Percentiles rank a stretch among this genome's conserved stretches.
phyloP scores from a whole-genome alignment of 2,888 invertebrate species.

The Drosophila aldrichi region DNA sequence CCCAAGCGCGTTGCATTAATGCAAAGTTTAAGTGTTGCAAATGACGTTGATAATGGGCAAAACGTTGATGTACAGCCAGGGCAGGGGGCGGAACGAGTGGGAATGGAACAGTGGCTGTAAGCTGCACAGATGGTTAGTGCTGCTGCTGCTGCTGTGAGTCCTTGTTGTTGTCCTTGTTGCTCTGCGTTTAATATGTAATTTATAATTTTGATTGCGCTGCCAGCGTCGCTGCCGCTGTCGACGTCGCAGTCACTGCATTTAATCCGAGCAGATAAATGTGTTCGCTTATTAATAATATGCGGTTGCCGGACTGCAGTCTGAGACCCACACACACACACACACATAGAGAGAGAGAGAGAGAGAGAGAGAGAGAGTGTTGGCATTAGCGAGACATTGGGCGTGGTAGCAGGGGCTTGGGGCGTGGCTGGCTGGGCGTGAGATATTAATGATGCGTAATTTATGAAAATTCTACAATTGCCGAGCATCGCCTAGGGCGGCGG shows the following conservation, averaged over 20 bases:
- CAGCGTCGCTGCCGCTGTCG: constrained; percentile 25
- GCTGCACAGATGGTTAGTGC: constrained; percentile 16
- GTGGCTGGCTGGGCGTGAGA: constrained; percentile 39
- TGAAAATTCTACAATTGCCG: constrained; percentile 78
- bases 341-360: too few relatives aligned
- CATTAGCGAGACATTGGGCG: constrained; percentile 52
- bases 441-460: constrained; percentile 78
- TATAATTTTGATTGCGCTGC: constrained; percentile 75
- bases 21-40: constrained; percentile 77
- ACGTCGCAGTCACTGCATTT: constrained; percentile 55
- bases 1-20: constrained; percentile 62
- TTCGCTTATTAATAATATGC: constrained; percentile 65
- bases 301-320: constrained; percentile 36
- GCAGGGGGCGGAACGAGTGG: background rate
- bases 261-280: constrained; percentile 68
- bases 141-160: constrained; percentile 20
- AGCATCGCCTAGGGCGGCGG: constrained; percentile 7
- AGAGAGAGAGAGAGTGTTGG: constrained; percentile 43
- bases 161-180: constrained; percentile 43
- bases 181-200: constrained; percentile 73
- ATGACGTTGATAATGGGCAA: constrained; percentile 74
- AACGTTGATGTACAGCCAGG: constrained; percentile 20
- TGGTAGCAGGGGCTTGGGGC: constrained; percentile 5
- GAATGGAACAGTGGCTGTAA: background rate
- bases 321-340: background rate